A percentile compares a stretch with the other conserved stretches of the same genome.
Evolutionary conservation across 2,797 vertebrate species (phyloP).

Genomic region (Tinamus major): DNA sequence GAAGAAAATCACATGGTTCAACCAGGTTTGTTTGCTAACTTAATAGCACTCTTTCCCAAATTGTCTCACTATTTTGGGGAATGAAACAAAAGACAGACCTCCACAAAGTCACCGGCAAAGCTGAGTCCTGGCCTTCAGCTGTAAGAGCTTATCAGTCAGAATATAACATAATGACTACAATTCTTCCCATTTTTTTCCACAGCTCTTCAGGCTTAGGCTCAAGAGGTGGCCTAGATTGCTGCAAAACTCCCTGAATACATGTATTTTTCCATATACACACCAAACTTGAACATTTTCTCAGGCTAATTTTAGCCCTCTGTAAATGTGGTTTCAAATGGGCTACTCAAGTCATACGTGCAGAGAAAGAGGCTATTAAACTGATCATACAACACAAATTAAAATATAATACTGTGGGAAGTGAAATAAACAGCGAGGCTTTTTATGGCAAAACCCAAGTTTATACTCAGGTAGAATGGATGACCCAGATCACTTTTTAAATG

Average conservation of each 20-base stretch:
- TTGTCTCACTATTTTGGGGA: not conserved
- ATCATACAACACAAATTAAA: not conserved
- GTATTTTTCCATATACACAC: not conserved
- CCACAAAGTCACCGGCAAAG: not conserved
- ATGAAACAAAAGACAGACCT: not conserved
- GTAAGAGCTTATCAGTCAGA: slow-evolving; percentile 1
- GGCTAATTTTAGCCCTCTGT: not conserved
- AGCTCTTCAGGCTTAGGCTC: not conserved
- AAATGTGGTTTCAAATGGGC: not conserved
- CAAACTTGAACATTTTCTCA: slow-evolving; percentile 2
- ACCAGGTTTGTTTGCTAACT: not conserved
- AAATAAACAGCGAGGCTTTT: not conserved
- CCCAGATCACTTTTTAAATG: not conserved
- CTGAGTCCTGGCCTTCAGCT: not conserved
- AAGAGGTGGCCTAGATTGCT: slow-evolving; percentile 24
- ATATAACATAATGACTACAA: not conserved
- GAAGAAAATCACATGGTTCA: not conserved
- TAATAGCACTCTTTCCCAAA: not conserved
- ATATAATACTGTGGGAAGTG: not conserved
- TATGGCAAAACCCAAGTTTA: not conserved
- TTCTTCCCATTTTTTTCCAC: not conserved
- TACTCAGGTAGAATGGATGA: not conserved
- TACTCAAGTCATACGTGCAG: not conserved
- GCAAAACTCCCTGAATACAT: not conserved
- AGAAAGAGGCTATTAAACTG: slow-evolving; percentile 9